Percentiles rank a stretch among this genome's conserved stretches.
These are phyloP conservation scores for Cliona cf. orientalis DNA, from an alignment of 37 sponge, comb jelly and placozoan species.

Conservation along the genomic window DNA sequence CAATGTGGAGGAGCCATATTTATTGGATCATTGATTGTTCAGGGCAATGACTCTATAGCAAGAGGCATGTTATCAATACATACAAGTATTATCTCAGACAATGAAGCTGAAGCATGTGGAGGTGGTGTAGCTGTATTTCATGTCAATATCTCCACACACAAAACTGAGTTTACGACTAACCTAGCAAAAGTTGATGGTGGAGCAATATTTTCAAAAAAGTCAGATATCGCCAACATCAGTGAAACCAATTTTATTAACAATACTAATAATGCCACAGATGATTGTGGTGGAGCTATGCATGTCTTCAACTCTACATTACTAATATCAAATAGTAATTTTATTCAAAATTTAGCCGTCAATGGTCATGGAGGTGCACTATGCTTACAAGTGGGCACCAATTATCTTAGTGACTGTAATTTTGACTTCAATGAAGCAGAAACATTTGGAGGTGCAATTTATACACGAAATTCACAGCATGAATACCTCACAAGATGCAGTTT, in stretches of 20 bases:
- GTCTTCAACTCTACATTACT: neutral
- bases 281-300: neutral
- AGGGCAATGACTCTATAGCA: no score
- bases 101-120: no score
- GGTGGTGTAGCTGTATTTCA: no score
- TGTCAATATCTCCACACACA: no score
- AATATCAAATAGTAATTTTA: neutral
- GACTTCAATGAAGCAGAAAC: neutral
- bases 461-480: neutral
- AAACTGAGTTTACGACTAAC: neutral
- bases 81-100: no score
- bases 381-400: neutral
- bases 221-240: neutral
- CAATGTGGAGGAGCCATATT: neutral
- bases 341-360: neutral
- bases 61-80: no score
- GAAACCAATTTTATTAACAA: neutral
- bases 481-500: neutral
- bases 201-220: neutral
- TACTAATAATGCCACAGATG: neutral
- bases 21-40: no score
- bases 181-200: neutral
- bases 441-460: neutral
- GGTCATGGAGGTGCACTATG: neutral
- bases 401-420: neutral